These are phyloP conservation scores for Sphaeramia orbicularis DNA, from an alignment of 2,797 vertebrate species.

Conservation along the genomic window DNA sequence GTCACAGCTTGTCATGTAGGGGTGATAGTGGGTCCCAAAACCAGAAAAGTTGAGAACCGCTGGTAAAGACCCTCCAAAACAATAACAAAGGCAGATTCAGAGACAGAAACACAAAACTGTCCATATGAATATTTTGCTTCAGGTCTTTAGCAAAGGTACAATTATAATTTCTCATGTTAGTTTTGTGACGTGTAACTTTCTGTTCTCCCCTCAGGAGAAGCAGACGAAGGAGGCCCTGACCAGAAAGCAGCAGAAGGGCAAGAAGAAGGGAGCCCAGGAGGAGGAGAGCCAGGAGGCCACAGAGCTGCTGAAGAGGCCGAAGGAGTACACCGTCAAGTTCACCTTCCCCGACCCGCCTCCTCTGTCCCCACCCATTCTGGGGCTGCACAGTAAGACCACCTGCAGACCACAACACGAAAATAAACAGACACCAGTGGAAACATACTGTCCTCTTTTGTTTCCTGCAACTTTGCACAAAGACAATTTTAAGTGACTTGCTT, in stretches of 20 bases:
- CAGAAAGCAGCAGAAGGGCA: slow-evolving; percentile 92
- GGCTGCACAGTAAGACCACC: slow-evolving; percentile 87
- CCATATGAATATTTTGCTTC: not conserved
- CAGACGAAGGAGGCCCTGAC: slow-evolving; percentile 92
- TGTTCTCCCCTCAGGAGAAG: slow-evolving; percentile 86
- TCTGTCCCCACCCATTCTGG: slow-evolving; percentile 92
- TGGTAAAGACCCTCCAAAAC: no score
- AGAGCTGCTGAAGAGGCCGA: slow-evolving; percentile 91
- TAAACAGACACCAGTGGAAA: not conserved
- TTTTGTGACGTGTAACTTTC: not conserved
- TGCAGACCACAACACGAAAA: not conserved
- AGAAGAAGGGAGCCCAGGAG: slow-evolving; percentile 88
- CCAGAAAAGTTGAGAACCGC: no score
- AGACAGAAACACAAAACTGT: no score
- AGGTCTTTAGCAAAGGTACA: not conserved
- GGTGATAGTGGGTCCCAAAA: no score
- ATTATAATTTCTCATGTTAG: not conserved
- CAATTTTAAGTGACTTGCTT: not conserved
- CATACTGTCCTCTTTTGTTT: not conserved
- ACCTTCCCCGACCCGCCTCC: slow-evolving; percentile 94
- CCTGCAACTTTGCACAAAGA: not conserved
- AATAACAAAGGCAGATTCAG: no score
- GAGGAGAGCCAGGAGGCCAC: slow-evolving; percentile 88
- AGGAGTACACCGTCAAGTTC: slow-evolving; percentile 94
- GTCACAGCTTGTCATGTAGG: no score